Percentiles rank a stretch among this genome's conserved stretches.
Evolutionary conservation across 2,888 invertebrate species (phyloP).

Genomic region (Drosophila kuntzei): DNA sequence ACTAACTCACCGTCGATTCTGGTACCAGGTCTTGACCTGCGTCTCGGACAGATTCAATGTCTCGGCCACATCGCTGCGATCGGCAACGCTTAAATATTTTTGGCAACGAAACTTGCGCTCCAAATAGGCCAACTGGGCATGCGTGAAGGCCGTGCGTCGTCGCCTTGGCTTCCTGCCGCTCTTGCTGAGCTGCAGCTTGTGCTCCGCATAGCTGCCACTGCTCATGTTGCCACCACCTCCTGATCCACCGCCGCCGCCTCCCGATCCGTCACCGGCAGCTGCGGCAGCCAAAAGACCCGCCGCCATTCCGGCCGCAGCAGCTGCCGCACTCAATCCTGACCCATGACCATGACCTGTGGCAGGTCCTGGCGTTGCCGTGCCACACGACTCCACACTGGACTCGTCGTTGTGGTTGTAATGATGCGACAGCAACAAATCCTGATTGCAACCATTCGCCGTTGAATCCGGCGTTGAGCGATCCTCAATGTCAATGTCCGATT

Average conservation of each 20-base stretch:
- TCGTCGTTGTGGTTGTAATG: slow-evolving; percentile 79
- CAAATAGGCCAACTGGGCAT: slow-evolving; percentile 95
- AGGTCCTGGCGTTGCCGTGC: slow-evolving; percentile 60
- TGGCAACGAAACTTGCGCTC: slow-evolving; percentile 96
- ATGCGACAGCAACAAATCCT: slow-evolving; percentile 68
- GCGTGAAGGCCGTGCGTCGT: slow-evolving; percentile 96
- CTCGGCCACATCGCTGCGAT: slow-evolving; percentile 96
- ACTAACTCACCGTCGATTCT: slow-evolving; percentile 84
- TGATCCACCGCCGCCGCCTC: not conserved
- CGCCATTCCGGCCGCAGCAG: slow-evolving; percentile 70
- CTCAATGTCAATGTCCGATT: slow-evolving; percentile 85
- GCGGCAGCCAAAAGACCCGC: slow-evolving; percentile 58
- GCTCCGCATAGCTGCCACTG: slow-evolving; percentile 72
- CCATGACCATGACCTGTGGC: slow-evolving; percentile 16
- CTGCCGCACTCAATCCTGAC: slow-evolving; percentile 50
- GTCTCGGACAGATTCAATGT: slow-evolving; percentile 95
- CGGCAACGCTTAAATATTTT: slow-evolving; percentile 97
- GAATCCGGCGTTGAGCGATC: slow-evolving; percentile 85
- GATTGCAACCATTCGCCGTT: slow-evolving; percentile 62
- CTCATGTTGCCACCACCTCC: slow-evolving; percentile 14
- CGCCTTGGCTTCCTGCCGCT: slow-evolving; percentile 92
- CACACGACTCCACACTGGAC: slow-evolving; percentile 82
- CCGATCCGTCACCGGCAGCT: slow-evolving; percentile 24
- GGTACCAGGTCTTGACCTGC: slow-evolving; percentile 97
- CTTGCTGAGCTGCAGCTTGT: slow-evolving; percentile 84